A percentile compares a stretch with the other conserved stretches of the same genome.
phyloP scores from a whole-genome alignment of 2,888 invertebrate genomes.

The Drosophila lutescens region DNA sequence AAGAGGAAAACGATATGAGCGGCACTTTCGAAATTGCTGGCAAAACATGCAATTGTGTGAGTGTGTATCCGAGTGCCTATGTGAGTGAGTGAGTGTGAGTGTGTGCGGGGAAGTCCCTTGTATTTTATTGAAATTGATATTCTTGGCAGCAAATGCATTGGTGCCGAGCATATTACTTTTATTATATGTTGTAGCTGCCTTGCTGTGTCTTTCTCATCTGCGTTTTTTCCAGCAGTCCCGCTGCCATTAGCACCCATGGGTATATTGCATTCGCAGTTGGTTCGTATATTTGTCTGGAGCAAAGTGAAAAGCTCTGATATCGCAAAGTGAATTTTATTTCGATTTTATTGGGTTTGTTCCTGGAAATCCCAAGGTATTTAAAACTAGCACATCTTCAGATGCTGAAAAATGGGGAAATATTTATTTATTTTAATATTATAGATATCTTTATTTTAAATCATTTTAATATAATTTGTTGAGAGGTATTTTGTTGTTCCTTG shows the following conservation, averaged over 20 bases:
- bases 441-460: too few species aligned
- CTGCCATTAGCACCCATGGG: constrained; percentile 26
- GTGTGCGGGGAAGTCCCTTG: constrained; percentile 52
- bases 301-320: background rate
- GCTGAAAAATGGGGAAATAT: background rate
- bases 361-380: background rate
- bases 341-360: background rate
- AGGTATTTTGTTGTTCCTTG: background rate
- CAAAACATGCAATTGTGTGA: constrained; percentile 34
- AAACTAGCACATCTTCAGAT: too few species aligned
- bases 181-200: constrained; percentile 67
- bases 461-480: too few species aligned
- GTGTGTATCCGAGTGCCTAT: constrained; percentile 15
- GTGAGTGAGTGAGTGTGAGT: constrained; percentile 15
- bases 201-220: constrained; percentile 30
- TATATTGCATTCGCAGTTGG: constrained; percentile 17
- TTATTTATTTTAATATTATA: too few species aligned
- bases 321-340: background rate
- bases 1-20: constrained; percentile 45
- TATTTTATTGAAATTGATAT: constrained; percentile 79
- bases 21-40: constrained; percentile 55
- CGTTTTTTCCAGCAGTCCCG: constrained; percentile 18
- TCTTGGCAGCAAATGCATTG: constrained; percentile 76
- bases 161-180: constrained; percentile 79
- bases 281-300: background rate